phyloP scores from a whole-genome alignment of 2,797 vertebrate species.

The Lacerta bilineata region DNA sequence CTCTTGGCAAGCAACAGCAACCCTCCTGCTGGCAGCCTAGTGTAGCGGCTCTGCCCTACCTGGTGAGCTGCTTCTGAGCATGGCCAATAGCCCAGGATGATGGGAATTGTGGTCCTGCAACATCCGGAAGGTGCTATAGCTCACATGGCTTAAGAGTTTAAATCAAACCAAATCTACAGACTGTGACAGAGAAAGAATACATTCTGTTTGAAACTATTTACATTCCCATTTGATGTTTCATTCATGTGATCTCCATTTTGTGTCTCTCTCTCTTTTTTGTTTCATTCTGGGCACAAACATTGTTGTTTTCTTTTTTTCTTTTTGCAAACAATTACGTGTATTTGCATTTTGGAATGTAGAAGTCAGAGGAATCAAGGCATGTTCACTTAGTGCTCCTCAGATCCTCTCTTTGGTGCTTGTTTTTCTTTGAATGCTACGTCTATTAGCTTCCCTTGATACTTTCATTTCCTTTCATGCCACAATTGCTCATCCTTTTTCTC shows the following conservation, averaged over 20 bases:
- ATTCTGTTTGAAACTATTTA: constrained; percentile 43
- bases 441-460: constrained; percentile 20
- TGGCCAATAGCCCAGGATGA: no score
- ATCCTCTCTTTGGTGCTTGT: constrained; percentile 8
- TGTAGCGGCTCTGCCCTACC: no score
- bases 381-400: neutral
- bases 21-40: no score
- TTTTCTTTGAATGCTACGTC: neutral
- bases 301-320: constrained; percentile 7
- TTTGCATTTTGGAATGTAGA: constrained; percentile 60
- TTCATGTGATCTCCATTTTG: constrained; percentile 24
- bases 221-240: constrained; percentile 43
- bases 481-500: neutral
- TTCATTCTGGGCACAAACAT: neutral
- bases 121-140: neutral
- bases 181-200: neutral
- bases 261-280: constrained; percentile 14
- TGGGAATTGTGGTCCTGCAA: no score
- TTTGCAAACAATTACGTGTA: constrained; percentile 44
- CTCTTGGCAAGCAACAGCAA: no score
- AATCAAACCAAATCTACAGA: neutral
- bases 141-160: neutral
- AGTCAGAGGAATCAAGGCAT: constrained; percentile 22
- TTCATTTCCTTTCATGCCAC: constrained; percentile 9
- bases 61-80: no score